Conservation (phyloP, 2,797 vertebrate species). For the Craterocephalus amniculus region DNA sequence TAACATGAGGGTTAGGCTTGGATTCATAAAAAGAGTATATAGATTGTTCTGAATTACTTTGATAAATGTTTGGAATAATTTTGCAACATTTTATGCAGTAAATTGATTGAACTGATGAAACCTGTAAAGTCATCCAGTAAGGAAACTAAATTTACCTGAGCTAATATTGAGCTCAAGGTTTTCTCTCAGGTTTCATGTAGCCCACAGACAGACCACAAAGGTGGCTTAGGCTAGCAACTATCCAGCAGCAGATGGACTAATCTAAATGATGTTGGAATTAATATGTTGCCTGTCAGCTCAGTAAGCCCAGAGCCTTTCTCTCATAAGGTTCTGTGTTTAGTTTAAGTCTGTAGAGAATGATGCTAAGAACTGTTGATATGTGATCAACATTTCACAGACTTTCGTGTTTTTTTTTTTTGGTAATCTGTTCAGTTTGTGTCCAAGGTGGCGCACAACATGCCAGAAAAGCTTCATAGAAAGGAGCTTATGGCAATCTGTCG, state of each 20-base stretch:
- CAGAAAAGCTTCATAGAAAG: neutral
- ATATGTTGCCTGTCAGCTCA: too few species aligned
- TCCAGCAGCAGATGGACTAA: neutral
- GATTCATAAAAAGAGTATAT: neutral
- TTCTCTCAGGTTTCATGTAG: neutral
- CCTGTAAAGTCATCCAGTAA: slow-evolving; percentile 24
- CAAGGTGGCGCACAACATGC: too few species aligned
- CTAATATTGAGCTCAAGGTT: neutral
- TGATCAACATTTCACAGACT: neutral
- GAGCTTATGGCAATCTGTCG: neutral
- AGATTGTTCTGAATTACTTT: neutral
- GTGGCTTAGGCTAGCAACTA: neutral
- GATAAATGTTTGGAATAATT: neutral
- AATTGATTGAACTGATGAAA: slow-evolving; percentile 15
- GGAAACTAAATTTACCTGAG: slow-evolving; percentile 6
- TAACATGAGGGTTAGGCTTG: neutral
- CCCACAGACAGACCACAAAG: neutral
- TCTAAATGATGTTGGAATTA: neutral
- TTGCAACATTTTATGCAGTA: slow-evolving; percentile 3
- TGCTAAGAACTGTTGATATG: too few species aligned
- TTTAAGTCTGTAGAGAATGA: too few species aligned
- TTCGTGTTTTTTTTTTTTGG: neutral
- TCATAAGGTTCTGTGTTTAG: too few species aligned
- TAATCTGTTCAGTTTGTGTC: too few species aligned
- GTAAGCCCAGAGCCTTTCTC: too few species aligned